phyloP scores from a whole-genome alignment of 2,113 vertebrate genomes.

The Herpetotheres cachinnans region DNA sequence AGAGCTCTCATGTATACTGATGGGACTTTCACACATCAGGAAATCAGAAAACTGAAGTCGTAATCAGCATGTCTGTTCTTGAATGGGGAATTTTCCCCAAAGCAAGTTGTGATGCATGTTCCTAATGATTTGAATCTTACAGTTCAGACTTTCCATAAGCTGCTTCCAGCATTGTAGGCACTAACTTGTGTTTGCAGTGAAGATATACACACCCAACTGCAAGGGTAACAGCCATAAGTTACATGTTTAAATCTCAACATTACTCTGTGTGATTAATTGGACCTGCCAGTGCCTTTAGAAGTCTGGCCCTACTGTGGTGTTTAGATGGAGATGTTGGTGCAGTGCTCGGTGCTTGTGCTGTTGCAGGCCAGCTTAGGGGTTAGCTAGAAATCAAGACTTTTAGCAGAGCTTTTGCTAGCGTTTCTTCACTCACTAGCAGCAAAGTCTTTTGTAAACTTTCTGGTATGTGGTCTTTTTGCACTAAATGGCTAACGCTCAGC shows the following conservation, averaged over 20 bases:
- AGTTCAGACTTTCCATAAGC: constrained; percentile 23
- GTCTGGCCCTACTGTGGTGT: background rate
- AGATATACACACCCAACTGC: background rate
- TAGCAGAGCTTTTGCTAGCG: background rate
- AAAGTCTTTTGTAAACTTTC: background rate
- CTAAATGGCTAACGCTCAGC: background rate
- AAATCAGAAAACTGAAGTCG: background rate
- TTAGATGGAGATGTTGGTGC: background rate
- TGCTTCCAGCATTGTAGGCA: constrained; percentile 10
- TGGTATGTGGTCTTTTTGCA: background rate
- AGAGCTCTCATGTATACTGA: background rate
- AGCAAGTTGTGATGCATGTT: background rate
- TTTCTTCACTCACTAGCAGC: background rate
- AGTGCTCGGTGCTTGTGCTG: rapidly evolving
- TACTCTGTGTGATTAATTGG: background rate
- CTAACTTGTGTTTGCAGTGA: background rate
- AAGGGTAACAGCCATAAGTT: background rate
- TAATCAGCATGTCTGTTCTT: constrained; percentile 44
- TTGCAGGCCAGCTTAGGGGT: background rate
- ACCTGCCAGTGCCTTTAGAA: background rate
- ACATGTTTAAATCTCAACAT: background rate
- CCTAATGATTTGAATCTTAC: background rate
- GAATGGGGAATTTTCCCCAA: constrained; percentile 57
- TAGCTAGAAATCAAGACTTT: background rate
- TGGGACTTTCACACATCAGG: background rate